Conservation (phyloP, 2,797 vertebrate genomes). For the Ptychobarbus kaznakovi region DNA sequence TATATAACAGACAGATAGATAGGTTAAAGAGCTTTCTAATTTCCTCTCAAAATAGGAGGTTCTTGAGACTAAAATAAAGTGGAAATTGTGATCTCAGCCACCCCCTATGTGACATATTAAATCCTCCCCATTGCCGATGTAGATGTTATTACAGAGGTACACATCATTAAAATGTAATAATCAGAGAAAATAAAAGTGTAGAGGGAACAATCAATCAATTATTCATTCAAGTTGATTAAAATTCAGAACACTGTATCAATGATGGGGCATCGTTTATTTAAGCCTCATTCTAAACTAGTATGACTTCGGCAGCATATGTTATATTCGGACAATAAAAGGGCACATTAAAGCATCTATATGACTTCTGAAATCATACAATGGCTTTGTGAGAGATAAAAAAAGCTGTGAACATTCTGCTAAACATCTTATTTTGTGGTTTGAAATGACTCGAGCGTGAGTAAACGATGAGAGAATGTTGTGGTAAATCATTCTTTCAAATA, state of each 20-base stretch:
- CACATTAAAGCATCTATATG: background rate
- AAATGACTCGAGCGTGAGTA: background rate
- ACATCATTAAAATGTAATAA: background rate
- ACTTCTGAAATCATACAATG: background rate
- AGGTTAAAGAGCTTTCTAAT: background rate
- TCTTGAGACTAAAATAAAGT: background rate
- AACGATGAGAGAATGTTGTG: slow-evolving; percentile 13
- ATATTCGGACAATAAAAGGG: background rate
- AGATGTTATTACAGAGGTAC: background rate
- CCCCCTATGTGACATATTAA: background rate
- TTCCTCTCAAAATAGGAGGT: background rate
- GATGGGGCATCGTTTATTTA: background rate
- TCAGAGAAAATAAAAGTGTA: background rate
- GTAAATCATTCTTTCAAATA: slow-evolving; percentile 18
- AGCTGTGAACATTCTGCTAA: background rate
- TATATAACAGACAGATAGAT: background rate
- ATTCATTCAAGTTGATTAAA: background rate
- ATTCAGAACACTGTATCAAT: background rate
- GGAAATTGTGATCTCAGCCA: background rate
- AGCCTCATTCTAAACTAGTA: background rate
- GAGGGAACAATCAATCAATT: background rate
- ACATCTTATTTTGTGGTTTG: background rate
- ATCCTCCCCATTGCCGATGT: background rate
- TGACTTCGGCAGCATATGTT: background rate
- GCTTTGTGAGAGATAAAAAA: no score